A percentile compares a stretch with the other conserved stretches of the same genome.
These are phyloP conservation scores for Andrena cerasifolii DNA, from an alignment of 1,140 invertebrate species.

Conservation along the genomic window DNA sequence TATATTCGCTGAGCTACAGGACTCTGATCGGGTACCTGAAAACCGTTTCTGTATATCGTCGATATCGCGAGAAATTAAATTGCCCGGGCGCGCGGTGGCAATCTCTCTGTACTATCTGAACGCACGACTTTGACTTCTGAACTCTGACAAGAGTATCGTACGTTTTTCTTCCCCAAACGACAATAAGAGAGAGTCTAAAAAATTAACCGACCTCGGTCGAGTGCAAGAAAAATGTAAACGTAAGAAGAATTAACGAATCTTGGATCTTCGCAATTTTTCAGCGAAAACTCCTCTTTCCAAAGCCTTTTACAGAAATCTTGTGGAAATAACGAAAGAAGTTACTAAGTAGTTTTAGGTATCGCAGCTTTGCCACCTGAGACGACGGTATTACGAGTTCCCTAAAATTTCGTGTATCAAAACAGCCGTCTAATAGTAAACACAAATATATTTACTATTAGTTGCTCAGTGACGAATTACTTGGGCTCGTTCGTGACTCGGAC, in stretches of 20 bases:
- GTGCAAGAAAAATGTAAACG: background rate
- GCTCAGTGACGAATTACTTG: no score
- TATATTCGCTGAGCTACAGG: background rate
- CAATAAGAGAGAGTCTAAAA: background rate
- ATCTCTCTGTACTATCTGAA: slow-evolving; percentile 11
- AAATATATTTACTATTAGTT: no score
- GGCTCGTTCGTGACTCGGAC: no score
- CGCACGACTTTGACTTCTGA: slow-evolving; percentile 11
- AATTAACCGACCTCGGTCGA: background rate
- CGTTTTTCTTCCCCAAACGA: slow-evolving; percentile 10
- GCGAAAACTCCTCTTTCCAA: no score
- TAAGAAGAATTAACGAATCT: background rate
- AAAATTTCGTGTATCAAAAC: no score
- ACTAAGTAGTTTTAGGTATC: no score
- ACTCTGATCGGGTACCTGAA: background rate
- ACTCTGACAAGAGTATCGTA: slow-evolving; percentile 23
- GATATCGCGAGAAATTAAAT: background rate
- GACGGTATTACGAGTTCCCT: no score
- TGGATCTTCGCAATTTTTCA: no score
- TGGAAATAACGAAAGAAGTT: no score
- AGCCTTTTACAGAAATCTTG: no score
- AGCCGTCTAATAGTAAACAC: no score
- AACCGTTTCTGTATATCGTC: background rate
- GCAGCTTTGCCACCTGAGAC: no score
- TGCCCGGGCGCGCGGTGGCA: background rate